Evolutionary conservation across 2,888 invertebrate species (phyloP), one percentile per base, ranked within the genome.

Genomic region (Silvanus unidentatus): DNA sequence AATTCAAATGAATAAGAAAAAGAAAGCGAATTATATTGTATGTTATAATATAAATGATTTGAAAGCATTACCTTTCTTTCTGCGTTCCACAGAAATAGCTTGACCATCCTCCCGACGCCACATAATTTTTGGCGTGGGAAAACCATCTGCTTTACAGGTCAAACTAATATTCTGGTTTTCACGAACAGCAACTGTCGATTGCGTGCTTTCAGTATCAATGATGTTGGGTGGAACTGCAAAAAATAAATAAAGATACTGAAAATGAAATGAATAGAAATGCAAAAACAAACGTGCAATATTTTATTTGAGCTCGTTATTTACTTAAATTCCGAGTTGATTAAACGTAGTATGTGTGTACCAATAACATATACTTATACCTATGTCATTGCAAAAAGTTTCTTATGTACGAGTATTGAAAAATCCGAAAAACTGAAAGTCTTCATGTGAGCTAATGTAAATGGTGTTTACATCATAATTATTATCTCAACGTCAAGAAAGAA

Each of bases 161-260:
- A 96, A 78, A 52, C 91, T 92, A 57, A 95, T 89, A 70, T 93
- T 95, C 72, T 92, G 92, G 73, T 93, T 91, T 76, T 96, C 96
- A 14, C 92, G 78, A 32, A 94, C 90, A 1, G 90, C 91, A 55
- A 95, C 89, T 42, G 89, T 90, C 43, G 94, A 94, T 66, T 90
- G 87, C 39, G 92, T 91, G 70, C 92, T 93, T 58, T 88, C 85
- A 28, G 87, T 82, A 69, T 95, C 94, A 70, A 93, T 74, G 64
- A 97, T 96, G 64, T 89, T 88, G 6, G 96, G 94, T 10, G 96
- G 95, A 55, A 96, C 96, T 97, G 77, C 11, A 69, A 73, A 56
- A 49, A 62, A 62, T 50, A 45, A 10, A 40, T 11, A 40, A 10
- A n/a, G 30, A 16, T 22, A 10, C 16, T 32, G 16, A 16, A 39